phyloP scores from a whole-genome alignment of 1,140 invertebrate species.

The Pseudobourletiella spinata region DNA sequence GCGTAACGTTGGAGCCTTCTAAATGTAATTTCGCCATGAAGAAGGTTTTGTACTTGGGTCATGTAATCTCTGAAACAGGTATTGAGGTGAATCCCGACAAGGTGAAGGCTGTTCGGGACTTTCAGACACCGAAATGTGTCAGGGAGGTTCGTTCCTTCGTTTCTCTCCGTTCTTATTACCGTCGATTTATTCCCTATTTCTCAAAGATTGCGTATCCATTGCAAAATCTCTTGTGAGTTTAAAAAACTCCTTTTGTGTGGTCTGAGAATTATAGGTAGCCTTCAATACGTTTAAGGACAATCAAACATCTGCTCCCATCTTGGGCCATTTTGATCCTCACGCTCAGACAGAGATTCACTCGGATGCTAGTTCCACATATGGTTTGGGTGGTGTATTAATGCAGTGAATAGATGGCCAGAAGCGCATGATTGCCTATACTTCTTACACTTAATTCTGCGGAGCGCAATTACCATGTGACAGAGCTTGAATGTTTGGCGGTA shows the following conservation, averaged over 20 bases:
- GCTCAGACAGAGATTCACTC: slow-evolving; percentile 35
- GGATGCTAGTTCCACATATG: slow-evolving; percentile 45
- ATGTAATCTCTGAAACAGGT: slow-evolving; percentile 38
- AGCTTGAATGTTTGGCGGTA: slow-evolving; percentile 43
- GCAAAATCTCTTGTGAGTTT: background rate
- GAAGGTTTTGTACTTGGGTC: slow-evolving; percentile 40
- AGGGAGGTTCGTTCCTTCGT: slow-evolving; percentile 37
- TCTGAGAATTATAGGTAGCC: slow-evolving; percentile 19
- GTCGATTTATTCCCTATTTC: slow-evolving; percentile 6
- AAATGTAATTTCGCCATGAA: slow-evolving; percentile 37
- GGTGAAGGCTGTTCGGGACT: slow-evolving; percentile 37
- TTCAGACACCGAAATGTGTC: slow-evolving; percentile 37
- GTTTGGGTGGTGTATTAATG: slow-evolving; percentile 43
- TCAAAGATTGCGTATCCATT: background rate
- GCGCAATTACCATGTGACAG: slow-evolving; percentile 39
- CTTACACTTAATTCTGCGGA: slow-evolving; percentile 38
- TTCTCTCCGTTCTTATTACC: background rate
- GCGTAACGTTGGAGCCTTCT: slow-evolving; percentile 36
- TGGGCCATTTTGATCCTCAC: slow-evolving; percentile 24
- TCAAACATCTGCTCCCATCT: slow-evolving; percentile 25
- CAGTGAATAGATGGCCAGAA: slow-evolving; percentile 33
- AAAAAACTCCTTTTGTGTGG: slow-evolving; percentile 5
- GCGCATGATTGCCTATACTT: slow-evolving; percentile 43
- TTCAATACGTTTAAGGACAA: slow-evolving; percentile 38
- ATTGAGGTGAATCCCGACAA: slow-evolving; percentile 41